Base-by-base conservation (phyloP, 2,113 vertebrate species). In the Chlorodrepanis virens region DNA sequence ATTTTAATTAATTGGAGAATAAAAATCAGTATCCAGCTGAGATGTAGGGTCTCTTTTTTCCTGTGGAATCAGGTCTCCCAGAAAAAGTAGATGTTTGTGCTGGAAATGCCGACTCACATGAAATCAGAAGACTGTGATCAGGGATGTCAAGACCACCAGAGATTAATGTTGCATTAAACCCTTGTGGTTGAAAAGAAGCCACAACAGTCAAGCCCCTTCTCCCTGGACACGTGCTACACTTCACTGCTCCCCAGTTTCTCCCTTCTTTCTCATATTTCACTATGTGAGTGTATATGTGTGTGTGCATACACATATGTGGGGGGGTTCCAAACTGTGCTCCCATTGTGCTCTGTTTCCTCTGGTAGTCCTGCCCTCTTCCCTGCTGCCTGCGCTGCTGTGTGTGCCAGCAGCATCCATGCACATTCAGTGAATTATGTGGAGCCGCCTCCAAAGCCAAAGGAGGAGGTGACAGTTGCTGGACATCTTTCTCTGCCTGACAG, bases 401-500 rank as follows among this genome's bases (percentile, higher is more conserved):
- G 1, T 68, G 75, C 96, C 89, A 93, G 82, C 52, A 92, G 9
- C 52, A 5, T 91, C 82, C 6, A 27, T 10, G 79, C 71, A 53
- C 88, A 28, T 90, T 87, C 87, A 15, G 47, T 40, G 59, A 95
- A 68, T 94, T 75, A 88, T 67, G 71, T 0, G 0, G 53, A 72
- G 84, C 40, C 0, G 0, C 67, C 67, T 44, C 50, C 10, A 5
- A 85, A 94, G 92, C 90, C 87, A 90, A 49, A 81, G 64, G 71
- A 93, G 79, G 82, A 88, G 88, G 88, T 63, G 79, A 74, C 93
- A 75, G 20, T 4, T 20, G 56, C 76, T 71, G 79, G 79, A 89
- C 71, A 89, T 93, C 92, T 88, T 96, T 94, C 82, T 94, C 87
- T 90, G 79, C 82, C 90, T 93, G 93, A 90, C 94, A 94, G 71